phyloP scores from a whole-genome alignment of 64 coral and sea anemone genomes.

The Dendronephthya gigantea region DNA sequence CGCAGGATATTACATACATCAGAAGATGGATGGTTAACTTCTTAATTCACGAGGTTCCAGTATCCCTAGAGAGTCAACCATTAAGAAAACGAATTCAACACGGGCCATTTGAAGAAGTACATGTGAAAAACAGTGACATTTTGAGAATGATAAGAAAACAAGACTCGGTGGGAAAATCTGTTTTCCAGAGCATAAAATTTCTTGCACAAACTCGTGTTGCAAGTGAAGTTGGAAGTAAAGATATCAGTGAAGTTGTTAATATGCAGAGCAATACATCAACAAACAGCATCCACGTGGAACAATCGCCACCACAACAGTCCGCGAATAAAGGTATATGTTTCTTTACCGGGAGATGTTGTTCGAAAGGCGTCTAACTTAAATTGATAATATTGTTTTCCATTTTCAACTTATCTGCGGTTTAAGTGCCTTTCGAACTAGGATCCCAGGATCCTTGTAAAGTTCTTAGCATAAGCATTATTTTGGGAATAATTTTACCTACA shows the following conservation, averaged over 20 bases:
- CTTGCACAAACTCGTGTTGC: background rate
- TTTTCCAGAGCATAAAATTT: background rate
- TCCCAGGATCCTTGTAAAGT: no score
- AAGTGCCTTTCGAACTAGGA: background rate
- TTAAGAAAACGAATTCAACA: background rate
- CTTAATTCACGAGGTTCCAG: background rate
- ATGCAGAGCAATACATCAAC: background rate
- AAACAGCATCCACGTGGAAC: background rate
- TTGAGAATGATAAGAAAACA: background rate
- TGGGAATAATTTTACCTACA: no score
- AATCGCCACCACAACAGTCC: background rate
- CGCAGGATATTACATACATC: background rate
- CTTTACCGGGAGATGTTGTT: background rate
- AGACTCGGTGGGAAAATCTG: background rate
- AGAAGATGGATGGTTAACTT: background rate
- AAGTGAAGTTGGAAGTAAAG: background rate
- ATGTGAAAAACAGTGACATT: background rate
- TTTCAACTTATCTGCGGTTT: no score
- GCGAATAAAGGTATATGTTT: background rate
- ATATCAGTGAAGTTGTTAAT: background rate
- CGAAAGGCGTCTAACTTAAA: background rate
- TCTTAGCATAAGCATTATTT: no score
- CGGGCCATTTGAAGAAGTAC: background rate
- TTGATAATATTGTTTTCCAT: no score
- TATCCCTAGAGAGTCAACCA: background rate